These are phyloP conservation scores for Drosophila sechellia DNA, from an alignment of 1,140 invertebrate genomes.

Conservation along the genomic window DNA sequence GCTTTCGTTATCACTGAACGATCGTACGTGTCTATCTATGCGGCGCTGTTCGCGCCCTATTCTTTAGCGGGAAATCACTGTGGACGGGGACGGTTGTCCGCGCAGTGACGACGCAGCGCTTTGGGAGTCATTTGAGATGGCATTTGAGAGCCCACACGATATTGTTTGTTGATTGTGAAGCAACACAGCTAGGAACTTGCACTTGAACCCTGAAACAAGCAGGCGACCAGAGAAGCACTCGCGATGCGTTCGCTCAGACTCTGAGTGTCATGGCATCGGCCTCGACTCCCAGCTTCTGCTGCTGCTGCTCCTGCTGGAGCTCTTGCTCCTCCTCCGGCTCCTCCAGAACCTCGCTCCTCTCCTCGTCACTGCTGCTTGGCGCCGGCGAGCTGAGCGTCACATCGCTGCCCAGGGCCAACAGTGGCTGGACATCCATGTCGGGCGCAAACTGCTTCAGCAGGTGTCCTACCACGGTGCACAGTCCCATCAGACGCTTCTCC, in stretches of 20 bases:
- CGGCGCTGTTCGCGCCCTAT: neutral
- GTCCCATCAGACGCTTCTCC: constrained; percentile 62
- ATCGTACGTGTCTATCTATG: neutral
- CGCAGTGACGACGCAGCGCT: too few species aligned
- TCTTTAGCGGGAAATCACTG: neutral
- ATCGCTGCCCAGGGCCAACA: constrained; percentile 39
- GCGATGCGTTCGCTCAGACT: neutral
- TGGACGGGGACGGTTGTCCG: too few species aligned
- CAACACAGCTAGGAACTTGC: constrained; percentile 24
- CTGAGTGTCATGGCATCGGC: neutral
- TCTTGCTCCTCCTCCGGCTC: neutral
- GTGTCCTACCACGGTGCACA: constrained; percentile 65
- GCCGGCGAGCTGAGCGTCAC: constrained; percentile 15
- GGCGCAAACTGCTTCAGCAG: constrained; percentile 60
- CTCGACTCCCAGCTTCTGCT: neutral
- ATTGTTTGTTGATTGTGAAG: neutral
- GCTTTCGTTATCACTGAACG: constrained; percentile 3
- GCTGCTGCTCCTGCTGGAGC: neutral
- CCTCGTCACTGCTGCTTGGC: constrained; percentile 25
- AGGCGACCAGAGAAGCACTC: neutral
- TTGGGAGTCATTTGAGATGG: neutral
- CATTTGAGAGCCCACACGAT: neutral
- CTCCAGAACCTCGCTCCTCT: neutral
- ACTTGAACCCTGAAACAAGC: neutral
- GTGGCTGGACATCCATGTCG: constrained; percentile 46